Conservation (phyloP, 2,888 invertebrate genomes). For the Quadroppia sp. region DNA sequence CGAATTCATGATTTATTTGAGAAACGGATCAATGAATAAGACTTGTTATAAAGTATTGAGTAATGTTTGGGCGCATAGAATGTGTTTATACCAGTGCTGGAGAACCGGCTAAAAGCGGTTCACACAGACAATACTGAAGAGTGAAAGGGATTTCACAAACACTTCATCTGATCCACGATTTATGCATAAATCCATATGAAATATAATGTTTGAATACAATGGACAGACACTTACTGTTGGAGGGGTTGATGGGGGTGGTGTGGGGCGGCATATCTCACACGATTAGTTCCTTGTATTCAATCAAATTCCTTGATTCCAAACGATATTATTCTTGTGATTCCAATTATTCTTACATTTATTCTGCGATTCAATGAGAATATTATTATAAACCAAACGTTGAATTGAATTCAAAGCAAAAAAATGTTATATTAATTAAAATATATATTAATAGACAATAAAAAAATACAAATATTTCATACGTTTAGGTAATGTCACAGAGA, state of each 20-base stretch:
- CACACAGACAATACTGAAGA: not conserved
- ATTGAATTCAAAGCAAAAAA: no score
- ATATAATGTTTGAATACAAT: not conserved
- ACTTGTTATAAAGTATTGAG: not conserved
- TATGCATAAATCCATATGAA: not conserved
- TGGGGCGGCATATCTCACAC: not conserved
- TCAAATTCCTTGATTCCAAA: not conserved
- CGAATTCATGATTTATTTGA: no score
- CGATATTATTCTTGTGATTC: not conserved
- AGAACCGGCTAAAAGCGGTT: conserved; percentile 1
- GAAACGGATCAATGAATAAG: no score
- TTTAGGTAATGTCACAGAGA: not conserved
- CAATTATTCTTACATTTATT: not conserved
- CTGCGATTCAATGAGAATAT: not conserved
- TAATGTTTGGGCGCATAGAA: not conserved
- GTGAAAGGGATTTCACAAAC: not conserved
- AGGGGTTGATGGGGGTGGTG: conserved; percentile 17
- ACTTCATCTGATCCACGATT: not conserved
- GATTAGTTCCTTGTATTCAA: not conserved
- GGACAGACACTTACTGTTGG: conserved; percentile 17
- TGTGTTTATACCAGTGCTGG: not conserved
- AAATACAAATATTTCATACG: not conserved
- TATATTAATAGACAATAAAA: no score
- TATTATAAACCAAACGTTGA: not conserved
- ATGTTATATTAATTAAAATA: no score